phyloP scores from a whole-genome alignment of 2,888 invertebrate species.

The Drosophila sordidapex region DNA sequence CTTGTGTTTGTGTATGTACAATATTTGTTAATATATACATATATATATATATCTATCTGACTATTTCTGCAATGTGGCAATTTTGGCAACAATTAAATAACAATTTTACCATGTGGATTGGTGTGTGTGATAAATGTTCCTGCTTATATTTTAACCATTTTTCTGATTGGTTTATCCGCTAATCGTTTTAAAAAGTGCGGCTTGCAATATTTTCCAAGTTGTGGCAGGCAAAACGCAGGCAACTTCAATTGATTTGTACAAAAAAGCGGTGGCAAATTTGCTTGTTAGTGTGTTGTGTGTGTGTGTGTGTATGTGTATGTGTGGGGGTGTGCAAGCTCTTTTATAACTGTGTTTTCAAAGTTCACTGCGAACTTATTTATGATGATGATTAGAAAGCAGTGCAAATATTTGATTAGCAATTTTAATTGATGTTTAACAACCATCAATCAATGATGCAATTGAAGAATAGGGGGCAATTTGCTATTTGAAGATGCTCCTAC shows the following conservation, averaged over 20 bases:
- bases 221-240: slow-evolving; percentile 42
- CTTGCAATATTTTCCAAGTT: slow-evolving; percentile 45
- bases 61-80: slow-evolving; percentile 19
- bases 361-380: slow-evolving; percentile 17
- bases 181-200: neutral
- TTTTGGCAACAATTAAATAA: slow-evolving; percentile 35
- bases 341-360: slow-evolving; percentile 26
- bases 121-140: slow-evolving; percentile 13
- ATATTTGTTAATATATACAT: neutral
- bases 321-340: slow-evolving; percentile 13
- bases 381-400: slow-evolving; percentile 22
- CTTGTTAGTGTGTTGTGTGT: neutral
- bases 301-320: neutral
- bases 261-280: slow-evolving; percentile 13
- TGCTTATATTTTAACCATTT: slow-evolving; percentile 3
- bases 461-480: neutral
- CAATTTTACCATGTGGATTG: slow-evolving; percentile 6
- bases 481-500: neutral
- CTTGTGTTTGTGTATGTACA: slow-evolving; percentile 35
- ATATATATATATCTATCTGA: slow-evolving; percentile 23
- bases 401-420: slow-evolving; percentile 8
- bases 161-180: slow-evolving; percentile 3
- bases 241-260: slow-evolving; percentile 68
- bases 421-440: neutral
- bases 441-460: neutral